Evolutionary conservation across 1,140 invertebrate genomes (phyloP).

Genomic region (Trachelipus rathkii): DNA sequence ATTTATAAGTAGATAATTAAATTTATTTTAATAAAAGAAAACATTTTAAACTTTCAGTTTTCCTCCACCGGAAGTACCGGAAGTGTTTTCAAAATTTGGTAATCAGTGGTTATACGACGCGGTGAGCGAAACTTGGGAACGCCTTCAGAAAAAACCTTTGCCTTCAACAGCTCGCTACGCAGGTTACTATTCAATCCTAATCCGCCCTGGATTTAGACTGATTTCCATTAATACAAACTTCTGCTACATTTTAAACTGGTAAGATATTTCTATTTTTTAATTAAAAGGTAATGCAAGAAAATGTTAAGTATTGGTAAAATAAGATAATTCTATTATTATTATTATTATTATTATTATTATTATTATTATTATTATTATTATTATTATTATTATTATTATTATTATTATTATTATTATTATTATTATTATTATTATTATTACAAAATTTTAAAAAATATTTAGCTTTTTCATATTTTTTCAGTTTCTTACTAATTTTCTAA

Average conservation of each 20-base stretch:
- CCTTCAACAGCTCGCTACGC: conserved; percentile 60
- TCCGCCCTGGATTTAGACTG: conserved; percentile 63
- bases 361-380: no score
- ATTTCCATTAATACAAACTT: conserved; percentile 71
- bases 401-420: no score
- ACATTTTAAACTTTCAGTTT: conserved; percentile 53
- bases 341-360: no score
- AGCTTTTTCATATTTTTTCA: no score
- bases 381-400: no score
- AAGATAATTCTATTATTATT: no score
- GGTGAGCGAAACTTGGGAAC: conserved; percentile 60
- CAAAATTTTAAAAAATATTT: no score
- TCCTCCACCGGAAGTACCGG: conserved; percentile 54
- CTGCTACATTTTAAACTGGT: conserved; percentile 69
- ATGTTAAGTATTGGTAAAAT: no score
- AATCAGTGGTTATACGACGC: conserved; percentile 64
- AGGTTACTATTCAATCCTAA: conserved; percentile 66
- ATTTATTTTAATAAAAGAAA: conserved; percentile 48
- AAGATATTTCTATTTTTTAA: conserved; percentile 46
- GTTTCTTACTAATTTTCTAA: no score
- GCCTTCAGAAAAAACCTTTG: conserved; percentile 62
- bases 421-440: no score
- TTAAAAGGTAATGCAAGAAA: no score
- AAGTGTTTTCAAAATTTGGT: conserved; percentile 46
- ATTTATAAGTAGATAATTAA: not conserved